These are phyloP conservation scores for Vespertilio murinus DNA, from an alignment of 2,797 vertebrate genomes.

Conservation along the genomic window DNA sequence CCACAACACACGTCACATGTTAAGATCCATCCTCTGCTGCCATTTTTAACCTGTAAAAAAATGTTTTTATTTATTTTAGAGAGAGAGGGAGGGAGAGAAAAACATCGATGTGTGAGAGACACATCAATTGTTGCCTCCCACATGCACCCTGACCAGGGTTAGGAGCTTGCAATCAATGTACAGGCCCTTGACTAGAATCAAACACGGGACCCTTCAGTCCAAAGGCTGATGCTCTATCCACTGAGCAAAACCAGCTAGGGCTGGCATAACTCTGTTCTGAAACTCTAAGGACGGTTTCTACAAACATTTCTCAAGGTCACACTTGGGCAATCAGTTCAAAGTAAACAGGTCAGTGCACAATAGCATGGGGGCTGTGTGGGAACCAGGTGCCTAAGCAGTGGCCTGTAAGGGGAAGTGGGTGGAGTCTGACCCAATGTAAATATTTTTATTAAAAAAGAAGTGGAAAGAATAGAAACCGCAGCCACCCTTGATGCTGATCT, in stretches of 20 bases:
- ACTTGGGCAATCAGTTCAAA: background rate
- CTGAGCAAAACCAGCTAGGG: background rate
- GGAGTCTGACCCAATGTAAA: background rate
- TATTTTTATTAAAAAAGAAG: background rate
- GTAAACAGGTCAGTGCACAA: background rate
- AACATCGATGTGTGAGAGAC: background rate
- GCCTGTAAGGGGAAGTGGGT: background rate
- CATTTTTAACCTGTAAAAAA: no score
- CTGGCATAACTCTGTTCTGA: background rate
- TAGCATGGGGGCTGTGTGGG: background rate
- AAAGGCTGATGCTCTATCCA: background rate
- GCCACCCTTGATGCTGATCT: background rate
- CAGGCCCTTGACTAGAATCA: background rate
- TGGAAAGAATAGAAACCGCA: slow-evolving; percentile 30
- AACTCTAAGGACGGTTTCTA: background rate
- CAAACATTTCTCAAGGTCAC: background rate
- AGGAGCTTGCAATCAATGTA: background rate
- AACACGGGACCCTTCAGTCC: background rate
- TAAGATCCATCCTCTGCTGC: no score
- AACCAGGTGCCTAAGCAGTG: no score
- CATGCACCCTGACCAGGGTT: background rate
- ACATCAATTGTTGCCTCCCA: background rate
- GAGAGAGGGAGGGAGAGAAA: background rate
- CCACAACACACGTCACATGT: no score
- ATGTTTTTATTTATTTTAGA: background rate